Conservation (phyloP, 2,113 vertebrate genomes). For the Terrapene triunguis region DNA sequence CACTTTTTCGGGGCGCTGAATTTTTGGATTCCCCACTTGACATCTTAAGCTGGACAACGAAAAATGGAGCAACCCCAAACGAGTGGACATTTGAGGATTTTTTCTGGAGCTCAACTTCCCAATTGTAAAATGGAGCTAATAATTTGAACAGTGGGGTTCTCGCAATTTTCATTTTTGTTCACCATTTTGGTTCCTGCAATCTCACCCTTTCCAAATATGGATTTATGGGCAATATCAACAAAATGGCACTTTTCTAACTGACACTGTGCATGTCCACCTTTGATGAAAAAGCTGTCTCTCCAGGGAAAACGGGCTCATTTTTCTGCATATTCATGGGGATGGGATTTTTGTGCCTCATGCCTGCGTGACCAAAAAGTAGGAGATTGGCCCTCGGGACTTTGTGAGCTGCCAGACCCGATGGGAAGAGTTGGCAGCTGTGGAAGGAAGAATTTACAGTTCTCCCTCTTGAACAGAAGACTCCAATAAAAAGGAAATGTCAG, state of each 20-base stretch:
- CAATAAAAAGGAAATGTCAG: background rate
- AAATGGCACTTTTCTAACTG: background rate
- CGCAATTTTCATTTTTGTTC: background rate
- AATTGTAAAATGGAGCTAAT: conserved; percentile 13
- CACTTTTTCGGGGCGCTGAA: background rate
- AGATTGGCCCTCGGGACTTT: background rate
- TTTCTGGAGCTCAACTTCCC: background rate
- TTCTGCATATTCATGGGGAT: background rate
- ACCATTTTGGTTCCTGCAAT: background rate
- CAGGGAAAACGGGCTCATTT: background rate
- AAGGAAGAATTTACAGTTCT: background rate
- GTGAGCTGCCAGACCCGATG: background rate
- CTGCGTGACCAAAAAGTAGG: background rate
- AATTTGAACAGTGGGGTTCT: background rate
- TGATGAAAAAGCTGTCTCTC: background rate
- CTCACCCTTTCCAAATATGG: background rate
- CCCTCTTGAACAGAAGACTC: background rate
- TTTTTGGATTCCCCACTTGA: background rate
- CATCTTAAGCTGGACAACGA: background rate
- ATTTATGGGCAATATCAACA: conserved; percentile 22
- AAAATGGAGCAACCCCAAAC: background rate
- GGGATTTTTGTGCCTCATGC: background rate
- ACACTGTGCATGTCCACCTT: background rate
- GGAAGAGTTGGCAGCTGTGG: background rate
- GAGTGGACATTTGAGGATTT: background rate